Evolutionary conservation across 2,113 vertebrate species (phyloP).

Genomic region (Aix galericulata): DNA sequence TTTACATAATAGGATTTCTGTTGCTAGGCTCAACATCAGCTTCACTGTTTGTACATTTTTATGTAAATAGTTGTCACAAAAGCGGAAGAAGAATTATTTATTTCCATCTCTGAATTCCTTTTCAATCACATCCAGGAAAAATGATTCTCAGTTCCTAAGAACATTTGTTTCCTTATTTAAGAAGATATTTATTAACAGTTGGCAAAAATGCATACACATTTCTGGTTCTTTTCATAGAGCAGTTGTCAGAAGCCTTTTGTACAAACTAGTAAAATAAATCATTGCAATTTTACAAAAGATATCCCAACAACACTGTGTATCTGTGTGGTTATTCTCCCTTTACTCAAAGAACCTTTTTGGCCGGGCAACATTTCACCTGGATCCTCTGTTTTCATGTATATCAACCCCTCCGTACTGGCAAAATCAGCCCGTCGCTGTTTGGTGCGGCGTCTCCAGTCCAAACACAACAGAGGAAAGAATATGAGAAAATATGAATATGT

Average conservation of each 20-base stretch:
- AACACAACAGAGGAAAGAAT: constrained; percentile 16
- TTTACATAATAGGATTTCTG: constrained; percentile 37
- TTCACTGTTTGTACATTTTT: constrained; percentile 76
- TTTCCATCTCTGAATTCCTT: constrained; percentile 74
- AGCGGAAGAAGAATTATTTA: constrained; percentile 77
- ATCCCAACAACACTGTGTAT: background rate
- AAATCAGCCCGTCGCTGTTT: background rate
- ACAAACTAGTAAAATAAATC: constrained; percentile 75
- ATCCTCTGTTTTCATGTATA: background rate
- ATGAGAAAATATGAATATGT: constrained; percentile 40
- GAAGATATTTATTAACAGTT: constrained; percentile 83
- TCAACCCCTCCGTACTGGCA: background rate
- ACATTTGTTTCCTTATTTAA: constrained; percentile 82
- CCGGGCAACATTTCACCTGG: background rate
- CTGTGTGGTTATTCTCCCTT: constrained; percentile 54
- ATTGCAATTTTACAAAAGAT: constrained; percentile 74
- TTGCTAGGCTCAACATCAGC: constrained; percentile 62
- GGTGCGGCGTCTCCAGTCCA: constrained; percentile 37
- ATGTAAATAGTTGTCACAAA: constrained; percentile 81
- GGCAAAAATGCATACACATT: constrained; percentile 62
- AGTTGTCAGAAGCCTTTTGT: constrained; percentile 76
- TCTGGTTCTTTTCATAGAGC: constrained; percentile 62
- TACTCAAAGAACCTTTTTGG: background rate
- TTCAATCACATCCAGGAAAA: constrained; percentile 46
- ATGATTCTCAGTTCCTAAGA: constrained; percentile 54